Evolutionary conservation across 2,888 invertebrate species (phyloP), one percentile per base, ranked within the genome.

Genomic region (Tromatobia lineatoria): DNA sequence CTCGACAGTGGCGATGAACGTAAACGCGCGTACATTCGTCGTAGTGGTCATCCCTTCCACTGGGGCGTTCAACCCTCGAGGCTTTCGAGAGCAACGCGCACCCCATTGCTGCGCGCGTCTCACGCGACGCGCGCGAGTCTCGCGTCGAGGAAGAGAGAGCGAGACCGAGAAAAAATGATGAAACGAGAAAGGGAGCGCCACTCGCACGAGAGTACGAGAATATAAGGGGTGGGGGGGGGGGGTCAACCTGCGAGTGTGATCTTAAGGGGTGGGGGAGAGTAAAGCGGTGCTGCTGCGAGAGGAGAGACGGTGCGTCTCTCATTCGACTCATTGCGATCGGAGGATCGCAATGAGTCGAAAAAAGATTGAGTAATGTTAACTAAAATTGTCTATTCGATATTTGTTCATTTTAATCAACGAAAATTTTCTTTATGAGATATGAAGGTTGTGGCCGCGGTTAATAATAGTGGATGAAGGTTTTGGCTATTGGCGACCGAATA

Each of bases 91-190:
- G 45, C 20, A 29, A 23, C 78, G 90, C 90, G 92, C 88, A 87
- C 82, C 88, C 87, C 85, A 78, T 54, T 77, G 94, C 94, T 94
- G 94, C 94, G 95, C 94, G 94, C 94, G 95, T 94, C 94, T 94
- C 94, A 94, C 93, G 94, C 92, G 93, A 92, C 92, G 42, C 54
- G 75, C 93, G 90, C 69, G 73, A 71, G 61, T 86, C 88, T 87
- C 86, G 87, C 86, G n/a, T 66, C 79, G 70, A 64, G 0, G 11
- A 10, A 3, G 2, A 7, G 10, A 23, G 87, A 82, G 70, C 47
- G 67, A 52, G 61, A 66, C 67, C 70, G 57, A 74, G 67, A 29
- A 29, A 45, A 74, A 34, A 79, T 52, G 69, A 69, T 70, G n/a
- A 61, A 66, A 50, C 54, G 67, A 54, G 13, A 38, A 47, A 74